phyloP scores from a whole-genome alignment of 2,113 vertebrate species.

The Struthidea cinerea region DNA sequence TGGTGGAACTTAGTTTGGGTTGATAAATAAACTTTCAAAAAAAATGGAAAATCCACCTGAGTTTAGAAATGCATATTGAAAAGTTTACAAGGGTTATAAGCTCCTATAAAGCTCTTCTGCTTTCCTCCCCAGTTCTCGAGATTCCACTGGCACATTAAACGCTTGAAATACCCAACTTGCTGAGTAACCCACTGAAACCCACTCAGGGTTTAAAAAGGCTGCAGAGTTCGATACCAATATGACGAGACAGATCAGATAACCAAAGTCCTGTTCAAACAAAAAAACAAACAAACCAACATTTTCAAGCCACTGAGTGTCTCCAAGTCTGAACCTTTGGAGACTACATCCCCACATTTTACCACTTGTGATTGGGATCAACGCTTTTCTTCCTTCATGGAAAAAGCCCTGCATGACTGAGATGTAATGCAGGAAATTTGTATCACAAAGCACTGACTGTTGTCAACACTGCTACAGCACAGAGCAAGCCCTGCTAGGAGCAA shows the following conservation, averaged over 20 bases:
- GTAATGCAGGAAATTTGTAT: not conserved
- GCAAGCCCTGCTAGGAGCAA: not conserved
- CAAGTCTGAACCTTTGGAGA: not conserved
- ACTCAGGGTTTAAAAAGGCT: not conserved
- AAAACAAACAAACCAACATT: not conserved
- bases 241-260: not conserved
- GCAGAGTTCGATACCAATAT: not conserved
- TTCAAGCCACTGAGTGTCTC: not conserved
- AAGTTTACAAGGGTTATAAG: not conserved
- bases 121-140: not conserved
- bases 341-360: not conserved
- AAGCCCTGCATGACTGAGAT: not conserved
- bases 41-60: not conserved
- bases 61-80: not conserved
- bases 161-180: not conserved
- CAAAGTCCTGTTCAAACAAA: not conserved
- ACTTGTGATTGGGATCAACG: not conserved
- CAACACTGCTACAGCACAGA: not conserved
- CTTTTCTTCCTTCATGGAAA: not conserved
- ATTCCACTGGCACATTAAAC: not conserved
- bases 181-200: not conserved
- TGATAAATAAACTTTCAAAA: not conserved
- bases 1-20: not conserved
- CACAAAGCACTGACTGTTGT: not conserved
- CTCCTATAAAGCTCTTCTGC: not conserved